Percentiles rank a stretch among this genome's conserved stretches.
Conservation (phyloP, 1,140 invertebrate genomes). For the Drosophila ohnishii region DNA sequence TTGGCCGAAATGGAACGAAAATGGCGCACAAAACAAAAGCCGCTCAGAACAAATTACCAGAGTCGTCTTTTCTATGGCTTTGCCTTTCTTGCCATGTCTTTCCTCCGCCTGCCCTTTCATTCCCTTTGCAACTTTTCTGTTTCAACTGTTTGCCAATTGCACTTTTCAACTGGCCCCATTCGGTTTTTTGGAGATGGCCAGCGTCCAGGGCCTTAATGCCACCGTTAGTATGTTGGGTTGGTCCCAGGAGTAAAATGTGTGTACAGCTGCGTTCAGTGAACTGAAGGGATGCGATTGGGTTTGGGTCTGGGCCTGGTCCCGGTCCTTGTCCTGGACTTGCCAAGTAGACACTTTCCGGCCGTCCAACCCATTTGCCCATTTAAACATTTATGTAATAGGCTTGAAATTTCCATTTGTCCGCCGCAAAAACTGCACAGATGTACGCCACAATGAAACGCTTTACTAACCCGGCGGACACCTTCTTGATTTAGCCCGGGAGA, state of each 20-base stretch:
- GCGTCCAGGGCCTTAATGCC: conserved; percentile 33
- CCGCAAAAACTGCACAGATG: conserved; percentile 64
- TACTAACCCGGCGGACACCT: conserved; percentile 20
- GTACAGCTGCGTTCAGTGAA: conserved; percentile 71
- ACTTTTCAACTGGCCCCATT: conserved; percentile 76
- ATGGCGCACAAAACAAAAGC: conserved; percentile 76
- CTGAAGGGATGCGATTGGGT: conserved; percentile 49
- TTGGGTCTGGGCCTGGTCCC: background rate
- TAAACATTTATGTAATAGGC: conserved; percentile 80
- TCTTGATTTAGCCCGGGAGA: background rate
- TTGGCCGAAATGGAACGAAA: conserved; percentile 49
- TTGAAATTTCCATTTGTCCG: conserved; percentile 72
- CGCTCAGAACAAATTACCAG: conserved; percentile 79
- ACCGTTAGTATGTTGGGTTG: conserved; percentile 34
- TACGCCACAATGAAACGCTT: conserved; percentile 48
- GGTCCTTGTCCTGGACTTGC: conserved; percentile 12
- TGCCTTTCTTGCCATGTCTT: conserved; percentile 40
- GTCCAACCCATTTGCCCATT: conserved; percentile 65
- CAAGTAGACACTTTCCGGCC: conserved; percentile 51
- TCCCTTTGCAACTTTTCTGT: conserved; percentile 43
- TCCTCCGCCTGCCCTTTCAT: conserved; percentile 4
- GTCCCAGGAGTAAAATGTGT: conserved; percentile 68
- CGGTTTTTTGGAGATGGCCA: conserved; percentile 43
- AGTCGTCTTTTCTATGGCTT: conserved; percentile 76
- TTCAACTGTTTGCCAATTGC: conserved; percentile 69